Conservation (phyloP, 2,113 vertebrate species). For the Phylloscopus trochilus region DNA sequence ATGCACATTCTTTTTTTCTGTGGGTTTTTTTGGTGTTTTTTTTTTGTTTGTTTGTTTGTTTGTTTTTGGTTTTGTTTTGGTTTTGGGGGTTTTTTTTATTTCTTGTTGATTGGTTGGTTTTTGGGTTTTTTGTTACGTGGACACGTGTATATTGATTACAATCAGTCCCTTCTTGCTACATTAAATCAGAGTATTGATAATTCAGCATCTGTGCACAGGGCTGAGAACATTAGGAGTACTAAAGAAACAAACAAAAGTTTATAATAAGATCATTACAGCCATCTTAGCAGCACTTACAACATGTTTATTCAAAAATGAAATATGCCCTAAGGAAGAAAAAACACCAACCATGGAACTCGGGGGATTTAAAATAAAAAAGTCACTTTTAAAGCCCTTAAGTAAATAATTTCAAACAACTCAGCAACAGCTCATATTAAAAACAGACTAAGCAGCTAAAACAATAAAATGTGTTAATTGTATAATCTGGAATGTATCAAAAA, state of each 20-base stretch:
- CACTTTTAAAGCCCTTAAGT: constrained; percentile 17
- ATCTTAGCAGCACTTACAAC: constrained; percentile 31
- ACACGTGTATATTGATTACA: neutral
- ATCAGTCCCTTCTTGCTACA: neutral
- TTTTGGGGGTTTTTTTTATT: too few relatives aligned
- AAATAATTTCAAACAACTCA: constrained; percentile 29
- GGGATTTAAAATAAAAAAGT: constrained; percentile 35
- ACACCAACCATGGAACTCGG: neutral
- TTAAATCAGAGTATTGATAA: constrained; percentile 17
- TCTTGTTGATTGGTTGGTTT: neutral
- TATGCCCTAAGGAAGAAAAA: constrained; percentile 28
- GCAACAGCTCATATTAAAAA: constrained; percentile 9
- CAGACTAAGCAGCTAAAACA: neutral
- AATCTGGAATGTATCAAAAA: neutral
- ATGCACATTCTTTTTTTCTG: neutral
- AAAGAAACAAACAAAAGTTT: constrained; percentile 31
- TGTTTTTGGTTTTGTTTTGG: too few relatives aligned
- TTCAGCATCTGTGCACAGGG: constrained; percentile 3
- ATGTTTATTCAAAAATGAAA: constrained; percentile 50
- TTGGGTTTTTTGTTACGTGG: neutral
- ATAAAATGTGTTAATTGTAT: neutral
- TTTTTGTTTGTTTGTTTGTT: too few relatives aligned
- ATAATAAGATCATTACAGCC: constrained; percentile 39
- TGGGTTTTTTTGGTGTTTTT: too few relatives aligned
- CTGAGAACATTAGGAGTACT: constrained; percentile 1